Evolutionary conservation across 2,113 vertebrate genomes (phyloP).

Genomic region (Dicentrarchus labrax): DNA sequence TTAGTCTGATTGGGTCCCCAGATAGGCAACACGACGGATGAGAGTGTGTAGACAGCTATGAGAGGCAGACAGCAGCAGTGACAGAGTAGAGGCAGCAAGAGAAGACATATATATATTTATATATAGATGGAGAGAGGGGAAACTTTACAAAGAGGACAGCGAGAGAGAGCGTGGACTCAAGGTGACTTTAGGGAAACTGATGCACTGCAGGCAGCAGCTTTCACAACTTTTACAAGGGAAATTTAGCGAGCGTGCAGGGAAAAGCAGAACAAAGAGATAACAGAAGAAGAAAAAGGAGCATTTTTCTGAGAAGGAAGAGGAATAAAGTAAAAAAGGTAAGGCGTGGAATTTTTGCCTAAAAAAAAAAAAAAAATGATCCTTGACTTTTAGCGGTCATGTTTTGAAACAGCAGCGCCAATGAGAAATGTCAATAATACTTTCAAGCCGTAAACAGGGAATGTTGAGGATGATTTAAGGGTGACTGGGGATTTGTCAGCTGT

Average conservation of each 20-base stretch:
- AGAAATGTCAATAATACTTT: conserved; percentile 30
- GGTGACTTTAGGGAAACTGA: conserved; percentile 76
- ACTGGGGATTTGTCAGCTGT: conserved; percentile 28
- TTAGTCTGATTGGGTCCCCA: conserved; percentile 74
- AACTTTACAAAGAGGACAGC: conserved; percentile 70
- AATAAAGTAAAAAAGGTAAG: conserved; percentile 72
- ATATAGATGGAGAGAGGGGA: conserved; percentile 31
- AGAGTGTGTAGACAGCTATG: conserved; percentile 49
- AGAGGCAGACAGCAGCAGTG: conserved; percentile 43
- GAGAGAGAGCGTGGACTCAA: conserved; percentile 65
- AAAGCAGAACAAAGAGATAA: conserved; percentile 43
- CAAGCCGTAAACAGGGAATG: conserved; percentile 6
- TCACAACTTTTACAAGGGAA: conserved; percentile 67
- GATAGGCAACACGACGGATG: conserved; percentile 50
- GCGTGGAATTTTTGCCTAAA: conserved; percentile 13
- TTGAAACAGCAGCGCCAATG: conserved; percentile 21
- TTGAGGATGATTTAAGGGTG: conserved; percentile 29
- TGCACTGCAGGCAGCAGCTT: conserved; percentile 46
- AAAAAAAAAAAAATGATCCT: not conserved
- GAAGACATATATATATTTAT: conserved; percentile 30
- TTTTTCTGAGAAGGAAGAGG: conserved; percentile 37
- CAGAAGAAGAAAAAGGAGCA: conserved; percentile 30
- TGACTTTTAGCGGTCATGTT: conserved; percentile 49
- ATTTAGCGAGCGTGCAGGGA: conserved; percentile 55
- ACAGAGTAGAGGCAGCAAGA: conserved; percentile 37